Conservation (phyloP, 2,888 invertebrate species). For the Cephus pygmeus region DNA sequence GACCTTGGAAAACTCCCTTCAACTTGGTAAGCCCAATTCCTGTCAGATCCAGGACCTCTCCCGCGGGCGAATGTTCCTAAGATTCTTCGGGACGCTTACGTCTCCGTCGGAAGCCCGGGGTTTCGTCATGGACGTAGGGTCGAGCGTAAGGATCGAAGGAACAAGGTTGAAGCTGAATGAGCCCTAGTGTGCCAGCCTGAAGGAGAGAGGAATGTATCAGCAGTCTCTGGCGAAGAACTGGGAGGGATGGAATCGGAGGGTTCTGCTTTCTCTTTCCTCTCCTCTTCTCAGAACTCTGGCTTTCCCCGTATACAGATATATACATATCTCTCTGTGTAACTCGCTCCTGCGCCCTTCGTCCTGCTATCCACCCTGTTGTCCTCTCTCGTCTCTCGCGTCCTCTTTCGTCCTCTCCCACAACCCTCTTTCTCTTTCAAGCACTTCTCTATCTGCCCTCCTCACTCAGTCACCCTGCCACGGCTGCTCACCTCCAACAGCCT, state of each 20-base stretch:
- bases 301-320: not conserved
- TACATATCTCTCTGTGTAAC: not conserved
- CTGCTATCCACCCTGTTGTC: conserved; percentile 18
- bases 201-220: conserved; percentile 23
- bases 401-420: too few species aligned
- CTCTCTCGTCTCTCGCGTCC: conserved; percentile 22
- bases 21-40: too few species aligned
- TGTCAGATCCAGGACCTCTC: too few species aligned
- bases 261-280: conserved; percentile 17
- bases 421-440: not conserved
- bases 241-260: conserved; percentile 19
- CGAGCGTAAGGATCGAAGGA: conserved; percentile 44
- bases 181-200: conserved; percentile 32
- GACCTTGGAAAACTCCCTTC: too few species aligned
- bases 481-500: conserved; percentile 1
- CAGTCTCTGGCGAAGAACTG: conserved; percentile 5
- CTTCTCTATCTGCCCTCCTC: conserved; percentile 8
- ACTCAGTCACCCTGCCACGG: conserved; percentile 11
- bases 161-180: conserved; percentile 48
- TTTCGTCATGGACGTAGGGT: too few species aligned
- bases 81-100: too few species aligned
- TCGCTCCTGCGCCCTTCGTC: too few species aligned
- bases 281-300: not conserved
- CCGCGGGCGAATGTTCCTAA: too few species aligned
- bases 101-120: too few species aligned